phyloP scores from a whole-genome alignment of 2,797 vertebrate genomes.

The Labeo calbasu region DNA sequence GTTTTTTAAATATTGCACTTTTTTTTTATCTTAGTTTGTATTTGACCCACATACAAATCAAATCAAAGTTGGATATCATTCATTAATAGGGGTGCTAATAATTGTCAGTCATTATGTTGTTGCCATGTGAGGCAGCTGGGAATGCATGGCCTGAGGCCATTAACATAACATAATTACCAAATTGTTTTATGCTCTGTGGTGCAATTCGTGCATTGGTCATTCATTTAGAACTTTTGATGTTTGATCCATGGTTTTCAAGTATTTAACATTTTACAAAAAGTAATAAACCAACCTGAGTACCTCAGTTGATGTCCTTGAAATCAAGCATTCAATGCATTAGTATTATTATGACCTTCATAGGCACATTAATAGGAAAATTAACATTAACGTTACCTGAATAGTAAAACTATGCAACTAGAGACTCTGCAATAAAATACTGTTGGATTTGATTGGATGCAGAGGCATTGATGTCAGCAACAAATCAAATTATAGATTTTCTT shows the following conservation, averaged over 20 bases:
- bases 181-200: conserved; percentile 25
- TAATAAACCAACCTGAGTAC: background rate
- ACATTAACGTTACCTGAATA: background rate
- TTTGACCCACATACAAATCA: background rate
- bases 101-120: conserved; percentile 53
- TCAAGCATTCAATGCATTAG: background rate
- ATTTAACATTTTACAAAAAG: background rate
- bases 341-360: background rate
- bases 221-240: background rate
- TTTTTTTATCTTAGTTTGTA: background rate
- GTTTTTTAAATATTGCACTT: background rate
- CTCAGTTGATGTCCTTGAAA: background rate
- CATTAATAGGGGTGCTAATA: conserved; percentile 30
- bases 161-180: conserved; percentile 40
- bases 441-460: background rate
- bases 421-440: background rate
- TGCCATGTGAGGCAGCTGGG: conserved; percentile 66
- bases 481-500: background rate
- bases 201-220: background rate
- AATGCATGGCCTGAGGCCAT: conserved; percentile 59
- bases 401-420: background rate
- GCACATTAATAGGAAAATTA: background rate
- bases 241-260: background rate
- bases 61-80: background rate
- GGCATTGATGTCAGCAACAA: background rate